Percentiles rank a stretch among this genome's conserved stretches.
Conservation (phyloP, 1,140 invertebrate species). For the Drosophila ambigua region DNA sequence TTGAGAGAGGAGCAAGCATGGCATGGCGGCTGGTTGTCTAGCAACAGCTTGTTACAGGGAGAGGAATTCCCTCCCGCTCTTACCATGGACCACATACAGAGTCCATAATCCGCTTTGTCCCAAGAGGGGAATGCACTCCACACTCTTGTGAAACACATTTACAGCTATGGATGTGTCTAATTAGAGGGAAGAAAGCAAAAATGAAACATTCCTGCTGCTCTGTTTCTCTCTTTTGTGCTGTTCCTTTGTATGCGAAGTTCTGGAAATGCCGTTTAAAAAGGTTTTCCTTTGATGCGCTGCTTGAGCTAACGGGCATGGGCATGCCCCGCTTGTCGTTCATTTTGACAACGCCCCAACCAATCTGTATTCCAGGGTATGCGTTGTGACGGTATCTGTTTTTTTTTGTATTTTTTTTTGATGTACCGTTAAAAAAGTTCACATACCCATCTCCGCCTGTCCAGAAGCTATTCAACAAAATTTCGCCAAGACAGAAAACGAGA, state of each 20-base stretch:
- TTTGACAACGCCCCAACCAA: background rate
- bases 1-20: background rate
- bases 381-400: background rate
- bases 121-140: background rate
- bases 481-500: slow-evolving; percentile 24
- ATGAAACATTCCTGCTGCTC: slow-evolving; percentile 4
- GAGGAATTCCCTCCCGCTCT: too few relatives aligned
- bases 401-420: background rate
- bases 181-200: slow-evolving; percentile 12
- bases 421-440: background rate
- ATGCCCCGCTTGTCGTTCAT: slow-evolving; percentile 4
- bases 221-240: background rate
- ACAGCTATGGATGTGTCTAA: slow-evolving; percentile 6
- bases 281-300: background rate
- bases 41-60: slow-evolving; percentile 25
- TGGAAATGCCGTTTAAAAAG: slow-evolving; percentile 22
- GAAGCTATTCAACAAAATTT: slow-evolving; percentile 19
- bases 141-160: too few relatives aligned
- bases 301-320: background rate
- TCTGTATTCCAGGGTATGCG: too few relatives aligned
- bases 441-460: background rate
- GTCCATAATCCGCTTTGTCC: slow-evolving; percentile 41
- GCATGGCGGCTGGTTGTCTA: slow-evolving; percentile 28
- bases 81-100: slow-evolving; percentile 1
- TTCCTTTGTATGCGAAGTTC: slow-evolving; percentile 11